These are phyloP conservation scores for Eumacrocentrus americanus DNA, from an alignment of 2,888 invertebrate genomes.

Conservation along the genomic window DNA sequence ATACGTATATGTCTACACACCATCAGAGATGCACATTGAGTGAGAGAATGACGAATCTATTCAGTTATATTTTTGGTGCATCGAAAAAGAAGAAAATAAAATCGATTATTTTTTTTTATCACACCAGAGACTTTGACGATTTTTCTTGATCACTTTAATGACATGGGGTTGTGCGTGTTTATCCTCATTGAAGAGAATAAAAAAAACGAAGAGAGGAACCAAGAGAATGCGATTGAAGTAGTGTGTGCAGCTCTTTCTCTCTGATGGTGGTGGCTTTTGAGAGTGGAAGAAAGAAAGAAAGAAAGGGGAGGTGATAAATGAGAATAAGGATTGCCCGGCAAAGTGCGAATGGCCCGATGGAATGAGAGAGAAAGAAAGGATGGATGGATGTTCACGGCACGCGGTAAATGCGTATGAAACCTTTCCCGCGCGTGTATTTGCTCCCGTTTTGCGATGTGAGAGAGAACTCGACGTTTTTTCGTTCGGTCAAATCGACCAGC, in stretches of 20 bases:
- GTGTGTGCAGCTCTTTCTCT: slow-evolving; percentile 32
- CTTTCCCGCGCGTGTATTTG: slow-evolving; percentile 15
- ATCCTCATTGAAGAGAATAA: slow-evolving; percentile 11
- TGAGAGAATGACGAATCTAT: slow-evolving; percentile 14
- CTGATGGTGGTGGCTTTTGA: too few species aligned
- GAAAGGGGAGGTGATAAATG: slow-evolving; percentile 54
- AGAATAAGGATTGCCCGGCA: slow-evolving; percentile 58
- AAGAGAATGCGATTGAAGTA: slow-evolving; percentile 52
- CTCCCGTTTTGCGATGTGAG: background rate
- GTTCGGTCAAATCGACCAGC: slow-evolving; percentile 6
- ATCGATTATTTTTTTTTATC: slow-evolving; percentile 1
- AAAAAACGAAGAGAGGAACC: slow-evolving; percentile 27
- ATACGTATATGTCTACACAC: background rate
- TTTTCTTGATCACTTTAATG: slow-evolving; percentile 15
- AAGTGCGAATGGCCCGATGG: slow-evolving; percentile 53
- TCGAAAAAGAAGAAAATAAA: slow-evolving; percentile 28
- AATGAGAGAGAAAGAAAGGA: slow-evolving; percentile 3
- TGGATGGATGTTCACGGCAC: slow-evolving; percentile 20
- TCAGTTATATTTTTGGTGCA: background rate
- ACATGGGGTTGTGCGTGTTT: slow-evolving; percentile 16
- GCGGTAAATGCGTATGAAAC: slow-evolving; percentile 25
- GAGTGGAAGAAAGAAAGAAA: slow-evolving; percentile 34
- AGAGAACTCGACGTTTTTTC: slow-evolving; percentile 18
- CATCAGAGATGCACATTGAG: background rate
- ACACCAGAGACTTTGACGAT: background rate